Base-by-base conservation (phyloP, 2,113 vertebrate genomes). In the Syngnathoides biaculeatus region DNA sequence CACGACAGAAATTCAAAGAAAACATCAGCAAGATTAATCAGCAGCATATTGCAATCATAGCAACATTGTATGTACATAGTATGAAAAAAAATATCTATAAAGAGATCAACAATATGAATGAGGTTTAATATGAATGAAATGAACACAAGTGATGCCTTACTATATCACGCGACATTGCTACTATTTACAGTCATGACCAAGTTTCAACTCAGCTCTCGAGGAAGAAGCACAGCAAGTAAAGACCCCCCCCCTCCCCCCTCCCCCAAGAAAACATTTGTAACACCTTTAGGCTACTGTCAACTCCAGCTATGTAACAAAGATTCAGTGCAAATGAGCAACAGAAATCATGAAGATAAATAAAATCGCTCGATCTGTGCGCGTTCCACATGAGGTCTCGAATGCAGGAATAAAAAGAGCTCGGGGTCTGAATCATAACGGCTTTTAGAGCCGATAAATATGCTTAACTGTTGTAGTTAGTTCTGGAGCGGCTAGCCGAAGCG, bases 381-480 rank as follows among this genome's bases (percentile, higher is more conserved):
- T 39, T 13, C 35, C 17, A 22, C 59, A 61, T 61, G 38, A 14
- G 19, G 1, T 42, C 42, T 39, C 42, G 38, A 40, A 42, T 61
- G 59, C 35, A 40, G 11, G 39, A 42, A 42, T 43, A 42, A 13
- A 42, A 57, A 30, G 7, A 15, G 26, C 15, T 30, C 17, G 3
- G 26, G 27, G 55, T 7, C 14, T 2, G 5, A 24, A 27, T 26
- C 19, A n/a, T 11, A 4, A 40, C 30, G 27, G 8, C 38, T 38
- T n/a, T 59, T 42, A 5, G 35, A 40, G 59, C 38, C 59, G 11
- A 61, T 61, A 61, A 52, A 42, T 35, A 48, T 69, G 7, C 39
- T 26, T 43, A 15, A 57, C 14, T 57, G 55, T 30, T 57, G 10
- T 10, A 8, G 5, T 59, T 62, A 15, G 40, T 6, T 43, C 22